A percentile compares a stretch with the other conserved stretches of the same genome.
Conservation (phyloP, 53 echinoderm and acorn worm species). For the Antedon mediterranea region DNA sequence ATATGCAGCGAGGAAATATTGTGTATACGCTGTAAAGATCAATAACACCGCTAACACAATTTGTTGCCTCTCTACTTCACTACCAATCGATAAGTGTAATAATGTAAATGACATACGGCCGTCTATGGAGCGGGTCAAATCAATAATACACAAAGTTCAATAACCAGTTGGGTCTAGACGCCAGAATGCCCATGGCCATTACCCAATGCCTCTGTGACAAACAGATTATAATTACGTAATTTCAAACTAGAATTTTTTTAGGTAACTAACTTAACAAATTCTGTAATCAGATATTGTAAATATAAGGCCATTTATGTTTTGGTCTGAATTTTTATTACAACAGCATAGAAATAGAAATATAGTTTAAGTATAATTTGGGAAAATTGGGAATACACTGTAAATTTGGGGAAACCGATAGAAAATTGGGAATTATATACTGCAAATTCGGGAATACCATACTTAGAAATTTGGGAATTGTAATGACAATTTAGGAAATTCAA, state of each 20-base stretch:
- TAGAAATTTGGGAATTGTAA: no score
- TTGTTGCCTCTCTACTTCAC: background rate
- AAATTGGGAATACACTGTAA: no score
- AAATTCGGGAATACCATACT: no score
- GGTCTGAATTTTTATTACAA: no score
- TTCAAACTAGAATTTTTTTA: background rate
- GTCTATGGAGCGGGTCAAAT: background rate
- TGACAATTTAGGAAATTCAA: no score
- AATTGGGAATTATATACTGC: no score
- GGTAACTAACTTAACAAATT: no score
- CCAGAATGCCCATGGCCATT: background rate
- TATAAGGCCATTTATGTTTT: no score
- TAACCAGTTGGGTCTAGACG: background rate
- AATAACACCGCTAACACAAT: background rate
- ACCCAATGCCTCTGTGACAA: background rate
- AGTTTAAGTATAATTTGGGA: no score
- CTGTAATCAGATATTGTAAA: no score
- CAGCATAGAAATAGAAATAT: no score
- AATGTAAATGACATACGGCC: background rate
- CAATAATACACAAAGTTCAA: background rate
- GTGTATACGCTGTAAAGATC: background rate
- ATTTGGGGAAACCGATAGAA: no score
- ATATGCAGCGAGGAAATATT: background rate
- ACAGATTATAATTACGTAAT: background rate
- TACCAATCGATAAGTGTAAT: background rate